Base-by-base conservation (phyloP, 2,888 invertebrate genomes). In the Caenorhabditis virilis region DNA sequence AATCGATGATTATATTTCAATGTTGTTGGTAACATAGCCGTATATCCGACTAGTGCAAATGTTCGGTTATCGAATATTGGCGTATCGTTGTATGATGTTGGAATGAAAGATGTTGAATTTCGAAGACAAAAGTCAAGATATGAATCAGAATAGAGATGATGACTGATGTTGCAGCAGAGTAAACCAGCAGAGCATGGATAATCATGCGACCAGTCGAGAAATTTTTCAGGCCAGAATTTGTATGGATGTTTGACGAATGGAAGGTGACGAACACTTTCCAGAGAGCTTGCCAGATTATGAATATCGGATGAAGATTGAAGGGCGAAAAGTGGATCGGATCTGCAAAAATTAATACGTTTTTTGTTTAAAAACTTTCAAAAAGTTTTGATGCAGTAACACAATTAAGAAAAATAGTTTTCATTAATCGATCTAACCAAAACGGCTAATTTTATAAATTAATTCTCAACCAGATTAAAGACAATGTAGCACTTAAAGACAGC, bases 11-110 rank as follows among this genome's bases (percentile, higher is more conserved):
- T 77, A 52, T 80, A 80, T 36, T 69, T 67, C 6, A 76, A 61
- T 25, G 49, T 51, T 1, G 75, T 73, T n/a, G 78, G 78, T 23
- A 80, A 35, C 58, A 79, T 69, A 2, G 79, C 80, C 9, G 81
- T 80, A 56, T 68, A 69, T 58, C 80, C 81, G 23, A 80, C 68
- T 15, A 81, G 54, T 22, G 73, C 72, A 46, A 78, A 81, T 1
- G 80, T 74, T 20, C 46, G 47, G 48, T 78, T 80, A 54, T 81
- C 79, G 62, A 80, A 81, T 26, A 81, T 76, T 23, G 80, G 80
- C 13, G 81, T 81, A 67, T 81, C 81, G 54, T 81, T 81, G 72
- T 80, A 81, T 23, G 76, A 69, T 15, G 81, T 82, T 35, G 66
- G 46, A 2, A 81, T 65, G 48, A 74, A 74, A 1, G 73, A 65